Conservation (phyloP, 1,140 invertebrate species). For the Heliconius hewitsoni region DNA sequence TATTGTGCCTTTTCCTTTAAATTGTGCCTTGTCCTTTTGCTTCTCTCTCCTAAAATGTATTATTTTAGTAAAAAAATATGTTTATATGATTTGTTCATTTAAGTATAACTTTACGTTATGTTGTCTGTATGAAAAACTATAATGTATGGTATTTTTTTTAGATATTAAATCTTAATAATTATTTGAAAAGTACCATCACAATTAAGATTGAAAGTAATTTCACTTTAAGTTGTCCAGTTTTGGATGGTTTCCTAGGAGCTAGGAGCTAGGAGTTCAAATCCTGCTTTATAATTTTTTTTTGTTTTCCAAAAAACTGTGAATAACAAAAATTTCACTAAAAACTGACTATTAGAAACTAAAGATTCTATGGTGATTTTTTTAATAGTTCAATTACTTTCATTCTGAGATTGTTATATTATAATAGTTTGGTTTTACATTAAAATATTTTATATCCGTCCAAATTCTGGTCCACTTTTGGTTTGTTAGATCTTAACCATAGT, state of each 20-base stretch:
- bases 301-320: too few species aligned
- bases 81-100: background rate
- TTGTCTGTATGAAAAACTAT: background rate
- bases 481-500: constrained; percentile 20
- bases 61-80: constrained; percentile 20
- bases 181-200: background rate
- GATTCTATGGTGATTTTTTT: too few species aligned
- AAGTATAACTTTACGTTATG: background rate
- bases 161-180: background rate
- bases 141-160: too few species aligned
- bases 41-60: constrained; percentile 33
- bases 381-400: background rate
- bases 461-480: constrained; percentile 47
- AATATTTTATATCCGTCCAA: constrained; percentile 48
- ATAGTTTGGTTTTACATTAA: constrained; percentile 6
- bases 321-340: background rate
- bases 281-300: too few species aligned
- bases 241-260: too few species aligned
- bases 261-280: too few species aligned
- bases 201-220: background rate
- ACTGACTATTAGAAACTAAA: background rate
- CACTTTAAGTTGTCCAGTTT: background rate
- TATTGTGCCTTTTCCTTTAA: constrained; percentile 39
- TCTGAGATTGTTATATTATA: background rate
- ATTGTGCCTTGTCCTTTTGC: constrained; percentile 46